These are phyloP conservation scores for Psittacula cyanocephala DNA, from an alignment of 2,113 vertebrate species.

Conservation along the genomic window DNA sequence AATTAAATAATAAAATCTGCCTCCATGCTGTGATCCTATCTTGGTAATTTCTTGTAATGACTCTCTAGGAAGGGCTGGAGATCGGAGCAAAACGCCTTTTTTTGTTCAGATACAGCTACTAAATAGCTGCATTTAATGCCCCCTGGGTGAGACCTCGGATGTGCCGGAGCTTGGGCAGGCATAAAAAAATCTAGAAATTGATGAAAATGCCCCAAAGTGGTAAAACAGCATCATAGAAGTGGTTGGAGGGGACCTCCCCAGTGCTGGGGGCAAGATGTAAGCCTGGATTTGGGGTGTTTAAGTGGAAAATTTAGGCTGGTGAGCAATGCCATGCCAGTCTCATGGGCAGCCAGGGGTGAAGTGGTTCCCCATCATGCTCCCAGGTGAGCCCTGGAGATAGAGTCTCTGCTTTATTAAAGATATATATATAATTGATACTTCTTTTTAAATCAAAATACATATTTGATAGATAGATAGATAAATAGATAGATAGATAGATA, in stretches of 20 bases:
- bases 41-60: background rate
- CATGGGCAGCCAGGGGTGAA: background rate
- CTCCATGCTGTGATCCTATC: background rate
- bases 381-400: background rate
- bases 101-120: background rate
- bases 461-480: too few relatives aligned
- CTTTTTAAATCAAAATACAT: background rate
- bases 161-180: accelerated
- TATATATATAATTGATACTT: too few relatives aligned
- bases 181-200: background rate
- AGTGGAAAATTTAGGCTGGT: background rate
- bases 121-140: background rate
- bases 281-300: background rate
- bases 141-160: background rate
- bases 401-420: background rate
- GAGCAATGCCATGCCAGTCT: accelerated
- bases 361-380: accelerated
- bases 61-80: background rate
- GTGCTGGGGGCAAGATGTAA: background rate
- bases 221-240: accelerated
- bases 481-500: too few relatives aligned
- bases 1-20: background rate
- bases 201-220: background rate
- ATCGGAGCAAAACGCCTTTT: accelerated
- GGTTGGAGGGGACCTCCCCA: background rate